Base-by-base conservation (phyloP, 2,888 invertebrate genomes). In the Tetrapedia diversipes region DNA sequence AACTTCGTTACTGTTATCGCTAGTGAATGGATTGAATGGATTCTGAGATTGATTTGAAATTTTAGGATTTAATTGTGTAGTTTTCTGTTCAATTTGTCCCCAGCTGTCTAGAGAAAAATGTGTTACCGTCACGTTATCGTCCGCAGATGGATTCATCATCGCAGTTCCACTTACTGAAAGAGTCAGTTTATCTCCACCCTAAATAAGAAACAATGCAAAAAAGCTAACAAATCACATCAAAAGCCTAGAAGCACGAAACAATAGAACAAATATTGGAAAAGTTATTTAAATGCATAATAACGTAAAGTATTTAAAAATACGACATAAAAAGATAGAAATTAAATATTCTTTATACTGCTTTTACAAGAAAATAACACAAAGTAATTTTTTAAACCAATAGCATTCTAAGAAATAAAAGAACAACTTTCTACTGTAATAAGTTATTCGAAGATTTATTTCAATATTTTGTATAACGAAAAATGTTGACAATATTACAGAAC, bases 141-240 rank as follows among this genome's bases (percentile, higher is more conserved):
- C 91, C 41, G 84, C 80, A 8, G 89, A 77, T 43, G 89, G 86
- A 68, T 80, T 86, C 54, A 81, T 67, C 39, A 88, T 73, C 3
- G 89, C 85, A 11, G 87, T 82, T 59, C 95, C 95, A 85, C 94
- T 94, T 86, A 95, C 94, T 77, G 94, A 94, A 75, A 95, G 92
- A 66, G 95, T 95, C 89, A 95, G 91, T 90, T 95, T 95, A 90
- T 95, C 95, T 86, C 95, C 95, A 83, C 95, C 95, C 95, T 95
- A 83, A 70, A 77, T 84, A 63, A 72, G 66, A 74, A 77, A 67
- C 59, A 73, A 89, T 86, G 86, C 86, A 81, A 80, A 82, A 83
- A 86, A 87, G 87, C 87, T 84, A 82, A 81, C 63, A 79, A 74
- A 79, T 84, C 81, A 86, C 72, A 60, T 72, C 80, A 77, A 68